A percentile compares a stretch with the other conserved stretches of the same genome.
These are phyloP conservation scores for Beroe ovata DNA, from an alignment of 37 sponge, comb jelly and placozoan genomes.

Conservation along the genomic window DNA sequence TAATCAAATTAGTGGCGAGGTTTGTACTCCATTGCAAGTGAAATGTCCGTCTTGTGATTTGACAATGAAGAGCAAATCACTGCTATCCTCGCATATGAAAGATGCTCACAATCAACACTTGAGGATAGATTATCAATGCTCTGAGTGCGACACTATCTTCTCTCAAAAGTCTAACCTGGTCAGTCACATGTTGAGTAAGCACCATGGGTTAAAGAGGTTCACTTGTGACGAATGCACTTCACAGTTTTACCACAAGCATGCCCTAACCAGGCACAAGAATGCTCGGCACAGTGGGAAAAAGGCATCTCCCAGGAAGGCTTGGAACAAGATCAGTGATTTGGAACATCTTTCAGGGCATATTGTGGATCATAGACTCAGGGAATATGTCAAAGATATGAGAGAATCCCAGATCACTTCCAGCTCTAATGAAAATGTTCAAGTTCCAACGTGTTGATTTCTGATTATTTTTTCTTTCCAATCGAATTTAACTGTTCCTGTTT, in stretches of 20 bases:
- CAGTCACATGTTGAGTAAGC: conserved; percentile 14
- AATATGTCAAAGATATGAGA: conserved; percentile 21
- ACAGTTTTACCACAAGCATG: conserved; percentile 11
- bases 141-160: conserved; percentile 2
- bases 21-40: neutral
- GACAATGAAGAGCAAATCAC: neutral
- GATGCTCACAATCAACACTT: neutral
- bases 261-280: neutral
- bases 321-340: conserved; percentile 9
- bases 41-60: neutral
- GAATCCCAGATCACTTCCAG: too few species aligned
- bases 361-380: neutral
- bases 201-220: conserved; percentile 27
- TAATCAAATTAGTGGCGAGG: too few species aligned
- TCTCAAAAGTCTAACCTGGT: conserved; percentile 34
- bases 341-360: conserved; percentile 38
- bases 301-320: neutral
- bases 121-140: neutral
- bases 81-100: neutral
- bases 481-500: too few species aligned
- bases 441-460: too few species aligned
- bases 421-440: too few species aligned
- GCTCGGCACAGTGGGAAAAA: neutral
- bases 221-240: neutral
- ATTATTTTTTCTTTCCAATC: too few species aligned